Evolutionary conservation across 35 echinoderm and acorn worm genomes (phyloP).

Genomic region (Amphiura filiformis): DNA sequence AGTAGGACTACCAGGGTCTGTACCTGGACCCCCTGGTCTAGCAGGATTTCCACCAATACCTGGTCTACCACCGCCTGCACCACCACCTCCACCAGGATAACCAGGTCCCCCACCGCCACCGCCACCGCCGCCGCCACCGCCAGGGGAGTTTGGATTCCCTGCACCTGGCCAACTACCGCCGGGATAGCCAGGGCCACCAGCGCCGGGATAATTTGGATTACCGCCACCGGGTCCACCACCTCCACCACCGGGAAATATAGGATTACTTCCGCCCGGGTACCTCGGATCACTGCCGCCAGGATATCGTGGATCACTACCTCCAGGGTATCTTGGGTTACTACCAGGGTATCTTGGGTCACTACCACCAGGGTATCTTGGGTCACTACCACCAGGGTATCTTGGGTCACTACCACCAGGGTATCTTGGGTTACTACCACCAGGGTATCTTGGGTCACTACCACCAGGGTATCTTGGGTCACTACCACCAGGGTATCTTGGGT

Average conservation of each 20-base stretch:
- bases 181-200: not conserved
- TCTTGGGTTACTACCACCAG: not conserved
- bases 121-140: not conserved
- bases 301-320: not conserved
- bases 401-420: not conserved
- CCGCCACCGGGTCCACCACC: not conserved
- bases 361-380: not conserved
- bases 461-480: not conserved
- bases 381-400: not conserved
- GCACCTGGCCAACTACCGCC: not conserved
- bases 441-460: not conserved
- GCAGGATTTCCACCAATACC: not conserved
- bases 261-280: not conserved
- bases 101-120: not conserved
- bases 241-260: constrained; percentile 16
- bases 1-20: not conserved
- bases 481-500: not conserved
- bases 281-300: not conserved
- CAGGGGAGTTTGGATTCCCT: not conserved
- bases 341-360: not conserved
- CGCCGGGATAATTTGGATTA: not conserved
- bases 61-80: not conserved
- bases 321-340: not conserved
- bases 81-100: not conserved
- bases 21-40: not conserved